Base-by-base conservation (phyloP, 1,140 invertebrate genomes). In the Agrilus planipennis region DNA sequence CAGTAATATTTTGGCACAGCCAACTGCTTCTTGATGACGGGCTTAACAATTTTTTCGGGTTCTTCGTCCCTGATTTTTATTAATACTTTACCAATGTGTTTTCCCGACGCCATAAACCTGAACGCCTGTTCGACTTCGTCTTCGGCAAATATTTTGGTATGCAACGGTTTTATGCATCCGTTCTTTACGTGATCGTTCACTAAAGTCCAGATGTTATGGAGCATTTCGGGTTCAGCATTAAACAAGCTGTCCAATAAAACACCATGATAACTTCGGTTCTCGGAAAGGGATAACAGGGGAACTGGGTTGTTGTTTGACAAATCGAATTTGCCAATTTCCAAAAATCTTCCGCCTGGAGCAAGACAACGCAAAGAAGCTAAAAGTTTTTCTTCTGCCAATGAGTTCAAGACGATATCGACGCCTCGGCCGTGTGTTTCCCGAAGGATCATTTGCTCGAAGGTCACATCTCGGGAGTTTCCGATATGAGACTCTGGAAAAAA, bases 11-110 rank as follows among this genome's bases (percentile, higher is more conserved):
- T 54, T n/a, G n/a, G n/a, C 9, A 29, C 49, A 45, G 40, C 12
- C 5, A 22, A n/a, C n/a, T n/a, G n/a, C n/a, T n/a, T n/a, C n/a
- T n/a, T n/a, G n/a, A n/a, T n/a, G n/a, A n/a, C 3, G 4, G 30
- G 30, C 9, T 2, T 2, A 32, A 14, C 4, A 15, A 11, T 12
- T 11, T 7, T 7, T 3, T 32, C 30, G 12, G 30, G 17, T n/a
- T 73, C 69, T 47, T 74, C 71, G 6, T 71, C 62, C 20, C 69
- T 61, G 29, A 87, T 73, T 59, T 84, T 73, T 12, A 87, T 60
- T 3, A 88, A 30, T 4, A 80, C 75, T 70, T 90, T 90, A 44
- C 87, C 87, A 40, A 87, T 84, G 58, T 90, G 87, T 64, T 87
- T 87, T n/a, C 86, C 87, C 42, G 79, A 73, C 4, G 83, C 79